These are phyloP conservation scores for Siniperca obscura DNA, from an alignment of 2,797 vertebrate species.

Conservation along the genomic window DNA sequence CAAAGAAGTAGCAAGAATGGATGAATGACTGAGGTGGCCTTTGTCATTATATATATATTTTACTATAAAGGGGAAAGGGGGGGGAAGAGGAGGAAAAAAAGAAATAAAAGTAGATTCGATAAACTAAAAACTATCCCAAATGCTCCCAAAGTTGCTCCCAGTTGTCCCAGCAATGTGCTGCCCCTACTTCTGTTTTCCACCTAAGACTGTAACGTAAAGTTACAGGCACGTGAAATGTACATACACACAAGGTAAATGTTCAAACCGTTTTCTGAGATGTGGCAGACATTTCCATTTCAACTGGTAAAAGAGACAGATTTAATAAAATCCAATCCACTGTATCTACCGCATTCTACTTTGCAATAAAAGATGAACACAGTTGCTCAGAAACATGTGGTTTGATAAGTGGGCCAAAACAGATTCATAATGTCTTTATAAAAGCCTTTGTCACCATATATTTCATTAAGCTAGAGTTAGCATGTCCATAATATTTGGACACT, in stretches of 20 bases:
- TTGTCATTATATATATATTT: not conserved
- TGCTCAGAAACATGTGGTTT: constrained; percentile 23
- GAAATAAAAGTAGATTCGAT: not conserved
- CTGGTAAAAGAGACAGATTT: constrained; percentile 4
- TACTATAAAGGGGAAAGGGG: not conserved
- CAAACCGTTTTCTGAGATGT: constrained; percentile 9
- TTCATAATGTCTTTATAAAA: constrained; percentile 49
- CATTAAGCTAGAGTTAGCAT: constrained; percentile 61
- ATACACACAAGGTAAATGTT: constrained; percentile 34
- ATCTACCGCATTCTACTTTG: not conserved
- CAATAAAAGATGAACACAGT: constrained; percentile 15
- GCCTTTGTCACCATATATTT: constrained; percentile 62
- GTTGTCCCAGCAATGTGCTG: not conserved
- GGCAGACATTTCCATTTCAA: constrained; percentile 19
- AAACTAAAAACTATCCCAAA: constrained; percentile 13
- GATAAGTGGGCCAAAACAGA: constrained; percentile 30
- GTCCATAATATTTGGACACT: constrained; percentile 80
- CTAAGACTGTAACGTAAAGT: not conserved
- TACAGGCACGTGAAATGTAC: not conserved
- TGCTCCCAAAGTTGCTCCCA: not conserved
- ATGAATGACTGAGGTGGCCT: constrained; percentile 14
- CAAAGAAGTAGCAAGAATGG: constrained; percentile 25
- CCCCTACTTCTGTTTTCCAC: constrained; percentile 26
- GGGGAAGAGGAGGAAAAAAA: not conserved
- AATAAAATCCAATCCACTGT: constrained; percentile 27